Evolutionary conservation across 2,797 vertebrate genomes (phyloP).

Genomic region (Siniperca undulata): DNA sequence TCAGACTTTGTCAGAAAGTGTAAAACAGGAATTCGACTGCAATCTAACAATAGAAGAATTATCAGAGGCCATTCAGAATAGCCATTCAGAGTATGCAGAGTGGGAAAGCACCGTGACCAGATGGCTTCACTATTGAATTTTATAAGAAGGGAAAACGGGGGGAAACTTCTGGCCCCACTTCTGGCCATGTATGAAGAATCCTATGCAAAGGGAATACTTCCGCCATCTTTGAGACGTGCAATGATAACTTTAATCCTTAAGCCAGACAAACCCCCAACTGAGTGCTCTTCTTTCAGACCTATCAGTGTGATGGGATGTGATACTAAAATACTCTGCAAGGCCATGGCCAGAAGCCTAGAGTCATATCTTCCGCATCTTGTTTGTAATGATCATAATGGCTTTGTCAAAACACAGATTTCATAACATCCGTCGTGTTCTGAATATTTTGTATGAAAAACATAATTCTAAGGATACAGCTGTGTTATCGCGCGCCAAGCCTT

Average conservation of each 20-base stretch:
- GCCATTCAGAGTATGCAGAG: too few species aligned
- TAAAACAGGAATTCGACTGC: too few species aligned
- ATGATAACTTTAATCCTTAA: background rate
- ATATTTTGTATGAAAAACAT: background rate
- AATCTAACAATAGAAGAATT: too few species aligned
- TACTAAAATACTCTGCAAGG: conserved; percentile 39
- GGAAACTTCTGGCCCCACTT: too few species aligned
- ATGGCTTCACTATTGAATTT: too few species aligned
- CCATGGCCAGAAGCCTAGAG: conserved; percentile 14
- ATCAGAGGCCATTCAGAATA: too few species aligned
- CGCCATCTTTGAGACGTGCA: background rate
- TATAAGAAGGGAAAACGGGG: too few species aligned
- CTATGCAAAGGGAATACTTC: background rate
- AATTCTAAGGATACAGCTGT: background rate
- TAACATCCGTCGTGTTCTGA: background rate
- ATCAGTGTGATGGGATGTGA: conserved; percentile 38
- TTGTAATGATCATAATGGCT: background rate
- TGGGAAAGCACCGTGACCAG: too few species aligned
- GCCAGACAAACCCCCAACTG: background rate
- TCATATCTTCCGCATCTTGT: background rate
- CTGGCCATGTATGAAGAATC: too few species aligned
- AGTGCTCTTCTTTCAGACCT: conserved; percentile 26
- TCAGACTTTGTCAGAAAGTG: too few species aligned
- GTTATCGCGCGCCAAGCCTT: background rate
- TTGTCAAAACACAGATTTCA: conserved; percentile 1